phyloP scores from a whole-genome alignment of 2,797 vertebrate genomes.

The Eleutherodactylus coqui region DNA sequence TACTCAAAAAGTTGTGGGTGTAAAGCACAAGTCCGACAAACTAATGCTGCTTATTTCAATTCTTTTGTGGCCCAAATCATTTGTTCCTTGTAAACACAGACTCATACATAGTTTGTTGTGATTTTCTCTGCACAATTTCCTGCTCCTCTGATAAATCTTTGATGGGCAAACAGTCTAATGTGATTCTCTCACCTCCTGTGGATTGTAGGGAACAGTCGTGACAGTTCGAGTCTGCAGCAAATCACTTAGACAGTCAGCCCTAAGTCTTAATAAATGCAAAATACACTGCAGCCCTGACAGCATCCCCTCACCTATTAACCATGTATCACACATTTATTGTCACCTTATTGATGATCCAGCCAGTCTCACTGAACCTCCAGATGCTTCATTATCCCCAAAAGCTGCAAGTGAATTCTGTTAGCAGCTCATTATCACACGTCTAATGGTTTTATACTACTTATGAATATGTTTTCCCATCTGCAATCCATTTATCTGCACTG shows the following conservation, averaged over 20 bases:
- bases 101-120: conserved; percentile 76
- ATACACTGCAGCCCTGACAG: conserved; percentile 5
- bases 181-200: conserved; percentile 77
- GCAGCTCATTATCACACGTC: neutral
- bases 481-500: neutral
- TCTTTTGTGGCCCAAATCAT: conserved; percentile 73
- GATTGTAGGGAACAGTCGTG: conserved; percentile 74
- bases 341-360: neutral
- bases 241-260: conserved; percentile 74
- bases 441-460: neutral
- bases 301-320: conserved; percentile 44
- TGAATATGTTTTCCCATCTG: neutral
- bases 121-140: conserved; percentile 76
- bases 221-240: conserved; percentile 73
- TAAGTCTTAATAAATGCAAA: conserved; percentile 62
- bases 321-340: neutral
- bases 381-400: neutral
- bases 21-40: conserved; percentile 13
- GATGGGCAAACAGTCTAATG: conserved; percentile 80
- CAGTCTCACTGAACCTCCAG: neutral
- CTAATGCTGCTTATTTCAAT: conserved; percentile 59
- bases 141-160: conserved; percentile 70
- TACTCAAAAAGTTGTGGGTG: too few relatives aligned
- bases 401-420: neutral
- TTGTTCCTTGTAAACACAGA: conserved; percentile 68